These are phyloP conservation scores for Acrocyrtus sp. DNA, from an alignment of 2,888 invertebrate genomes.

Conservation along the genomic window DNA sequence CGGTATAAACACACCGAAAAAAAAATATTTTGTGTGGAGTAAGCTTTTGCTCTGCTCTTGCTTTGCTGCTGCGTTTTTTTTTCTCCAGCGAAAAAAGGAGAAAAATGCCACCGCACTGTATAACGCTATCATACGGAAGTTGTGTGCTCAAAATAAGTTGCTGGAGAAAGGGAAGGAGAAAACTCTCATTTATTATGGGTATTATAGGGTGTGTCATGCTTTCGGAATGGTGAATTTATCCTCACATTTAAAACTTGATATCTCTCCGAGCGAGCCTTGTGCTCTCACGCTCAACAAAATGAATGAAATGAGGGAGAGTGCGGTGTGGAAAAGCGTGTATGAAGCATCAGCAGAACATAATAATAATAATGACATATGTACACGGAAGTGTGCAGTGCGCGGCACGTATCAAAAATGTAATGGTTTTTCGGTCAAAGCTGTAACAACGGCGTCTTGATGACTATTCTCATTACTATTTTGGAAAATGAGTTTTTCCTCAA, in stretches of 20 bases:
- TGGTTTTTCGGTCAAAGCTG: not conserved
- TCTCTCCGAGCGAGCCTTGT: no score
- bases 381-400: conserved; percentile 6
- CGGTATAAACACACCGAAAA: no score
- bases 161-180: conserved; percentile 38
- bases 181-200: conserved; percentile 49
- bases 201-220: conserved; percentile 51
- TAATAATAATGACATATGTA: not conserved
- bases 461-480: conserved; percentile 31
- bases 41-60: no score
- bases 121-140: no score
- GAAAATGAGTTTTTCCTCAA: conserved; percentile 6
- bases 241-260: conserved; percentile 47
- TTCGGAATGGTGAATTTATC: conserved; percentile 47
- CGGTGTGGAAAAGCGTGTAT: no score
- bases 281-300: no score
- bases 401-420: conserved; percentile 21
- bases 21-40: no score
- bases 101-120: no score
- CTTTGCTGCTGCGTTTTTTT: no score
- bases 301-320: conserved; percentile 25
- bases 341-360: no score
- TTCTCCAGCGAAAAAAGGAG: no score
- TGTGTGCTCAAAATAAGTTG: no score
- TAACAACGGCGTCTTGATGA: conserved; percentile 17